Base-by-base conservation (phyloP, 2,797 vertebrate genomes). In the Microchirus variegatus region DNA sequence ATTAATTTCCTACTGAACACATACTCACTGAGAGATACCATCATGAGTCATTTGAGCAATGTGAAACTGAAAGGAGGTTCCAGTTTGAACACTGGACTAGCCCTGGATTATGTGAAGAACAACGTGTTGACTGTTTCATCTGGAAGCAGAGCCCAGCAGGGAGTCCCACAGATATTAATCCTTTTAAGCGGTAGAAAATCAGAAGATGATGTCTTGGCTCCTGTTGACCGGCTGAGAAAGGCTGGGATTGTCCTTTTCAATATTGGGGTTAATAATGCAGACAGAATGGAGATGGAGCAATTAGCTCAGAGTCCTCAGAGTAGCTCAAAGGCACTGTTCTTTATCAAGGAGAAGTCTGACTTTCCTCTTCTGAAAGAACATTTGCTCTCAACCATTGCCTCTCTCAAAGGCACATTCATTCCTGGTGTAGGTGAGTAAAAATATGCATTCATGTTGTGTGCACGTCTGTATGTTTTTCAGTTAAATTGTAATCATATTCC, bases 81-180 rank as follows among this genome's bases (percentile, higher is more conserved):
- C 0, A 42, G 37, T 0, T 87, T 92, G 56, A 93, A 94, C 63
- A 95, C 91, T 0, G 96, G 95, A 40, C 81, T 71, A 0, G 94
- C 96, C 1, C 88, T 96, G 66, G 89, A 94, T 62, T 93, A 87
- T 44, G 92, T 93, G 41, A 91, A 85, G 60, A 90, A 54, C 65
- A 91, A 81, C 70, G 89, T 96, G 51, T 95, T 97, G 74, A 91
- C 75, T 17, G 75, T 74, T 22, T 80, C 80, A 37, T 84, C 87
- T 0, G 96, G 95, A 75, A 91, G 94, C 82, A 92, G 96, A 78
- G 69, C 78, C 0, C 73, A 84, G 2, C 92, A 94, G 56, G 94
- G 92, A 26, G 89, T 96, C 42, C 94, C 95, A 9, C 94, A 94
- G 75, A 90, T 96, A 67, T 57, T 96, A 78, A 94, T 97, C 75